Evolutionary conservation across 2,113 vertebrate genomes (phyloP).

Genomic region (Pica pica): DNA sequence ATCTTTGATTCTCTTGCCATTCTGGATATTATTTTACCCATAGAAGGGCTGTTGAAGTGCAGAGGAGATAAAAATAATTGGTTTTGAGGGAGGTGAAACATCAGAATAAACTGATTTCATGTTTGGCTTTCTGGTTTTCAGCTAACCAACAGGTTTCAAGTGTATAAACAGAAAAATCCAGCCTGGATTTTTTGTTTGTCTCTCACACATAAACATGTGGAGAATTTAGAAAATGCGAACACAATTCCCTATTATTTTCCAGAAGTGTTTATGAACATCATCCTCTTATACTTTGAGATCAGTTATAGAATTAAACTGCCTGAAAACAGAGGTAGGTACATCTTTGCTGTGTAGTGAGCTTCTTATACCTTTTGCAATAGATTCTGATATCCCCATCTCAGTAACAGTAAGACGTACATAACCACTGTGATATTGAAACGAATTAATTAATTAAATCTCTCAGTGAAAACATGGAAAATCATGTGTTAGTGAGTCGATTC

Average conservation of each 20-base stretch:
- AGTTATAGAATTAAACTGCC: neutral
- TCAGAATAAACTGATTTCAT: neutral
- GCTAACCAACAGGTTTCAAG: neutral
- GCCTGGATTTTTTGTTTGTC: neutral
- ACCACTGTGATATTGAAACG: too few species aligned
- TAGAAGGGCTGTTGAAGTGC: constrained; percentile 35
- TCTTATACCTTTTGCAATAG: neutral
- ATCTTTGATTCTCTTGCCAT: constrained; percentile 14
- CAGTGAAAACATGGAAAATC: neutral
- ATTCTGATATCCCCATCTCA: neutral
- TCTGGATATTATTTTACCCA: constrained; percentile 22
- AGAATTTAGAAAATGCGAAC: neutral
- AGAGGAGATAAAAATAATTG: constrained; percentile 18
- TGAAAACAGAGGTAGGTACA: neutral
- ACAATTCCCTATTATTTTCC: neutral
- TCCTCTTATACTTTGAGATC: neutral
- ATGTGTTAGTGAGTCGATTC: rapidly evolving
- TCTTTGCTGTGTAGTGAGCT: neutral
- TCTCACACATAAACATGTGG: neutral
- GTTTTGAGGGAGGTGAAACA: neutral
- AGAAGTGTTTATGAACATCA: neutral
- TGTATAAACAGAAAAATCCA: neutral
- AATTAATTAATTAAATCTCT: neutral
- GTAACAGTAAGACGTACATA: rapidly evolving
- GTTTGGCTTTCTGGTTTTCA: constrained; percentile 15